Conservation (phyloP, 2,113 vertebrate genomes). For the Tinamus guttatus region DNA sequence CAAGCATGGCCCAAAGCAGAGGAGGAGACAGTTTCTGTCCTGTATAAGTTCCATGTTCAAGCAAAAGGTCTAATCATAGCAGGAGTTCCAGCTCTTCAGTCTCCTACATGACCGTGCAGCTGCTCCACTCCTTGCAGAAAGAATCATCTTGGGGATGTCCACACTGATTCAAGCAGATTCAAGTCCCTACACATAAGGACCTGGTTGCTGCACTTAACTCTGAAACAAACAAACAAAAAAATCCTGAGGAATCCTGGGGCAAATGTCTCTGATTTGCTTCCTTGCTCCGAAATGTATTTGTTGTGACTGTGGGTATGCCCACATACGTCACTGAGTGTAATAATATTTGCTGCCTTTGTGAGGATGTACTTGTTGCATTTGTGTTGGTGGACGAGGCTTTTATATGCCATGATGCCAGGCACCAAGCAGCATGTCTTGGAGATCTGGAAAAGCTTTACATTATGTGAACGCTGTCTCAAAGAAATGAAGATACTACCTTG, state of each 20-base stretch:
- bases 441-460: neutral
- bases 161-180: neutral
- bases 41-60: neutral
- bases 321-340: too few relatives aligned
- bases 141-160: neutral
- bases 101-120: neutral
- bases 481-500: neutral
- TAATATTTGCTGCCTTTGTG: neutral
- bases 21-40: neutral
- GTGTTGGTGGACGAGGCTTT: neutral
- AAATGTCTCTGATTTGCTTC: neutral
- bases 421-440: fast-evolving
- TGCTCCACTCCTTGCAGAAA: neutral
- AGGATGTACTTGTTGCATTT: neutral
- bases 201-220: neutral
- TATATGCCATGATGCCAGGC: fast-evolving
- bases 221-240: neutral
- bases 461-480: neutral
- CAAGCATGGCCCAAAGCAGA: neutral
- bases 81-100: neutral
- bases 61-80: neutral
- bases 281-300: neutral
- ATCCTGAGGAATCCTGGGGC: neutral
- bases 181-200: neutral
- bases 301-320: neutral